Base-by-base conservation (phyloP, 1,140 invertebrate genomes). In the Lepidurus apus region DNA sequence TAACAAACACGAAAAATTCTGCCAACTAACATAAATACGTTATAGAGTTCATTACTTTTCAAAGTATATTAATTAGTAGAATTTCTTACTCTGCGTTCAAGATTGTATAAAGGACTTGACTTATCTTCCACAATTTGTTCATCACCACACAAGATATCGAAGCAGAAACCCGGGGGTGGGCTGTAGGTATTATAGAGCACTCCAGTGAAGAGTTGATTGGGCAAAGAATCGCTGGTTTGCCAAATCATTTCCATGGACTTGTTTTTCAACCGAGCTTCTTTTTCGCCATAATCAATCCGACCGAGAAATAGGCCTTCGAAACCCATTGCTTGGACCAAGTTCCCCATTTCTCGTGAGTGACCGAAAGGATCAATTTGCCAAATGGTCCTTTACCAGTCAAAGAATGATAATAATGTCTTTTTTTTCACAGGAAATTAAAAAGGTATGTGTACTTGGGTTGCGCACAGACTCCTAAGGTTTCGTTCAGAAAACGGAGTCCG, bases 161-260 rank as follows among this genome's bases (percentile, higher is more conserved):
- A 98, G 83, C 95, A 97, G 85, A 95, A 97, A 0, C 93, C 94
- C 7, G 89, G 87, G 1, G 95, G 95, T 17, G 95, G 91, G 0
- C 87, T 87, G 83, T 97, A 97, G 2, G 87, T 90, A 81, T 95
- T 94, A 83, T 89, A 93, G 7, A 94, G 83, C 1, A 90, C 87
- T 0, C 90, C 88, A 0, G 92, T 93, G 76, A 94, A 94, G 8
- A 94, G 73, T 74, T 53, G 79, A 80, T 78, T 81, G 87, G 86
- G 85, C 24, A 88, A 80, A 80, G 84, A 84, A 43, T 85, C 84
- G 79, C 86, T 89, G 21, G 85, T 85, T 81, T 86, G 84, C 90
- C 89, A 90, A 34, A 90, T 82, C 83, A 89, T 86, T 82, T 91
- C 89, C 84, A 91, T 85, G 7, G 84, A 87, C 82, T 86, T 87